phyloP scores from a whole-genome alignment of 2,113 vertebrate genomes.

The Hypocryptadius cinnamomeus region DNA sequence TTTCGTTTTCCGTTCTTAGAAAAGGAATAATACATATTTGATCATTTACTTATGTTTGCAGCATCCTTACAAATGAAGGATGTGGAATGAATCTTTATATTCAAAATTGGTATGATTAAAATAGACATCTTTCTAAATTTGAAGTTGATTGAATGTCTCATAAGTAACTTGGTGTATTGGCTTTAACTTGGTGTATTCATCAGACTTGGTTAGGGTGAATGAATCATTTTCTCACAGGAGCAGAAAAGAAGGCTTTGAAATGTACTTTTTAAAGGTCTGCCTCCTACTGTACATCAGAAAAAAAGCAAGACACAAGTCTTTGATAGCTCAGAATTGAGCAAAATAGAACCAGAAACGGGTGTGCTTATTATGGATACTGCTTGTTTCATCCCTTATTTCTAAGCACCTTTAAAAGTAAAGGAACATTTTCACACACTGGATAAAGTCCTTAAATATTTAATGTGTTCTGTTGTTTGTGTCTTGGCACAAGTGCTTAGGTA shows the following conservation, averaged over 20 bases:
- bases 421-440: not conserved
- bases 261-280: not conserved
- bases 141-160: not conserved
- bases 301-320: not conserved
- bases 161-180: not conserved
- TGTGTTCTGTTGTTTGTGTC: not conserved
- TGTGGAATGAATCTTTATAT: not conserved
- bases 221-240: not conserved
- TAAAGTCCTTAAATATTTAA: not conserved
- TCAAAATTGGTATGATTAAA: not conserved
- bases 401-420: not conserved
- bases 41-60: not conserved
- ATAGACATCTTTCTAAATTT: not conserved
- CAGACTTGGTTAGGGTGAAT: not conserved
- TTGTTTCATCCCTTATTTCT: not conserved
- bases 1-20: not conserved
- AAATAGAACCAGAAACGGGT: not conserved
- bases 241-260: not conserved
- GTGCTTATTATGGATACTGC: not conserved
- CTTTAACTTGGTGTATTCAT: not conserved
- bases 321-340: not conserved
- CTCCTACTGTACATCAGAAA: not conserved
- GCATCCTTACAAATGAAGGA: not conserved
- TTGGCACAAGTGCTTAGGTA: not conserved
- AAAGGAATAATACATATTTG: not conserved